phyloP scores from a whole-genome alignment of 2,113 vertebrate species.

The Euleptes europaea region DNA sequence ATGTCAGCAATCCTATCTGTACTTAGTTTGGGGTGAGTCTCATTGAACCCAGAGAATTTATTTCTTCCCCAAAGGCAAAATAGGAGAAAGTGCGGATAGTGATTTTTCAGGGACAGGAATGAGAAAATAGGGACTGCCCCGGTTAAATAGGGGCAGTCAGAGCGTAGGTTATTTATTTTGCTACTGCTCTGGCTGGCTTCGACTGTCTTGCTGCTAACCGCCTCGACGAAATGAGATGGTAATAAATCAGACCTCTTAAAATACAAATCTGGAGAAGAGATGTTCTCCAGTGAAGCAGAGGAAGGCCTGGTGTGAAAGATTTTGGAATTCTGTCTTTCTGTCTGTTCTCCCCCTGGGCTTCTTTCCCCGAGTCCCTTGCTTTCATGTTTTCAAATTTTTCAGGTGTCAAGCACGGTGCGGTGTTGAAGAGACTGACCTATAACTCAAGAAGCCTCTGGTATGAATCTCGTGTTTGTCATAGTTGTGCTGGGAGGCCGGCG shows the following conservation, averaged over 20 bases:
- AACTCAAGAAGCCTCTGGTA: neutral
- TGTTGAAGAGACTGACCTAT: no score
- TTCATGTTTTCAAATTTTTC: neutral
- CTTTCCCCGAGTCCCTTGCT: neutral
- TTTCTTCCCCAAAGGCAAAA: no score
- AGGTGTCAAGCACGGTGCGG: neutral
- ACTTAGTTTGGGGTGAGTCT: no score
- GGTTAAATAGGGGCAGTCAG: no score
- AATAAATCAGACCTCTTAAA: neutral
- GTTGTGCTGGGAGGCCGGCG: no score
- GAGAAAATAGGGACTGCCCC: no score
- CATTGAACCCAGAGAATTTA: no score
- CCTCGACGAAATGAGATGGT: neutral
- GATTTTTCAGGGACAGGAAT: no score
- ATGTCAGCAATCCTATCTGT: no score
- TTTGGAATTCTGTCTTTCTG: neutral
- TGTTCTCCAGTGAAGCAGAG: neutral
- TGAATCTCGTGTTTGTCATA: neutral
- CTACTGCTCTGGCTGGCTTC: accelerated
- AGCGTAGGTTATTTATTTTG: accelerated
- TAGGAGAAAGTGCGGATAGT: no score
- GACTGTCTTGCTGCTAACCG: accelerated
- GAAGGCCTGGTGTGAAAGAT: neutral
- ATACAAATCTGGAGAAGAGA: neutral
- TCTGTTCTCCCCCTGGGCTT: neutral